A percentile compares a stretch with the other conserved stretches of the same genome.
Evolutionary conservation across 1,140 invertebrate genomes (phyloP).

Genomic region (Vanessa tameamea): DNA sequence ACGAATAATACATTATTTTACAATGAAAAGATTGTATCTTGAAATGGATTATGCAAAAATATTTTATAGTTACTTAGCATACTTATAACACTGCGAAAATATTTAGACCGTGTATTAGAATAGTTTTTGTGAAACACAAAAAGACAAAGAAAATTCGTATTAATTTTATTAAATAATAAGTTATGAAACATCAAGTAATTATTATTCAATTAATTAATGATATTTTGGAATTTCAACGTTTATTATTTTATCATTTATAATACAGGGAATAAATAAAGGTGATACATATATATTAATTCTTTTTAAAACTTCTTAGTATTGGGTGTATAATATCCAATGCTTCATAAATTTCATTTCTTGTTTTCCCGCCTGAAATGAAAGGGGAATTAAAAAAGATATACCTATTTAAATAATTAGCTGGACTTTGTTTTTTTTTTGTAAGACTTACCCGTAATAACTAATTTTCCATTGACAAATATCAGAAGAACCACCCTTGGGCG

Average conservation of each 20-base stretch:
- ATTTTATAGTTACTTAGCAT: no score
- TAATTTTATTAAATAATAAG: no score
- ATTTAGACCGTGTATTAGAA: no score
- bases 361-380: slow-evolving; percentile 92
- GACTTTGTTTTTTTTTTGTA: neutral
- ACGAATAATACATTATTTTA: no score
- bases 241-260: neutral
- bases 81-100: no score
- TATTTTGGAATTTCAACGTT: neutral
- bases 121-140: no score
- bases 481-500: slow-evolving; percentile 96
- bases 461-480: slow-evolving; percentile 99
- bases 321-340: slow-evolving; percentile 98
- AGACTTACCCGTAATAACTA: slow-evolving; percentile 93
- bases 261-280: neutral
- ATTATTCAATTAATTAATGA: no score
- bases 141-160: no score
- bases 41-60: no score
- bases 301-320: slow-evolving; percentile 97
- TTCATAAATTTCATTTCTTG: slow-evolving; percentile 94
- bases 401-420: neutral
- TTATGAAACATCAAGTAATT: no score
- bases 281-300: slow-evolving; percentile 60
- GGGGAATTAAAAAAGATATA: neutral
- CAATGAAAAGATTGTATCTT: no score